A percentile compares a stretch with the other conserved stretches of the same genome.
phyloP scores from a whole-genome alignment of 1,140 invertebrate genomes.

The Thaumetopoea pityocampa region DNA sequence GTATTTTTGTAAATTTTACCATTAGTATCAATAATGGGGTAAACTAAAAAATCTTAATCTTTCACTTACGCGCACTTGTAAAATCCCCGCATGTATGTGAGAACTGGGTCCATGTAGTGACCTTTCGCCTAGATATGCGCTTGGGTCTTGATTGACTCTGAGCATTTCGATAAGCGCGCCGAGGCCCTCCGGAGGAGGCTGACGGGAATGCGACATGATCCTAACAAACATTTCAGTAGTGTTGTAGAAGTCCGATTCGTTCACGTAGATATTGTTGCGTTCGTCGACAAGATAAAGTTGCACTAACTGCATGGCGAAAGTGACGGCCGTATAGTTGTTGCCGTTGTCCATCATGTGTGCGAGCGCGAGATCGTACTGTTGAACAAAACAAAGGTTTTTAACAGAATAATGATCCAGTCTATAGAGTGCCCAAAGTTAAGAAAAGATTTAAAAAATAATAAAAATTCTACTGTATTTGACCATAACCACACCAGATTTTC shows the following conservation, averaged over 20 bases:
- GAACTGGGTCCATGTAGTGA: constrained; percentile 85
- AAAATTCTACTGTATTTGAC: too few relatives aligned
- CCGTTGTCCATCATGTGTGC: constrained; percentile 93
- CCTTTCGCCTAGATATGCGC: constrained; percentile 81
- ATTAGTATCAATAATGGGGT: too few relatives aligned
- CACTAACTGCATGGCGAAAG: constrained; percentile 94
- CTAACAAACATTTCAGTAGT: constrained; percentile 89
- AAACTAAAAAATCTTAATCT: too few relatives aligned
- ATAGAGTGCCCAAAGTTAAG: too few relatives aligned
- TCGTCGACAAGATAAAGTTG: constrained; percentile 93
- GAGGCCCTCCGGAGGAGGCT: constrained; percentile 87
- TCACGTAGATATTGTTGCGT: constrained; percentile 84
- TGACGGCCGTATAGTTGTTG: constrained; percentile 88
- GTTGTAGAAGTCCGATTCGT: constrained; percentile 89
- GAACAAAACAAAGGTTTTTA: constrained; percentile 22
- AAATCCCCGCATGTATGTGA: constrained; percentile 95
- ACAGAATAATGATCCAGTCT: background rate
- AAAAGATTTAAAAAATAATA: too few relatives aligned
- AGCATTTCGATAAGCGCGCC: constrained; percentile 85
- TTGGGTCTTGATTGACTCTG: constrained; percentile 82
- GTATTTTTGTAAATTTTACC: too few relatives aligned
- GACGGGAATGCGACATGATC: constrained; percentile 83
- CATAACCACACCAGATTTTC: too few relatives aligned
- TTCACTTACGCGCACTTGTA: constrained; percentile 84
- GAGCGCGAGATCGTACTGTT: constrained; percentile 90